phyloP scores from a whole-genome alignment of 35 echinoderm and acorn worm species.

The Anneissia japonica region DNA sequence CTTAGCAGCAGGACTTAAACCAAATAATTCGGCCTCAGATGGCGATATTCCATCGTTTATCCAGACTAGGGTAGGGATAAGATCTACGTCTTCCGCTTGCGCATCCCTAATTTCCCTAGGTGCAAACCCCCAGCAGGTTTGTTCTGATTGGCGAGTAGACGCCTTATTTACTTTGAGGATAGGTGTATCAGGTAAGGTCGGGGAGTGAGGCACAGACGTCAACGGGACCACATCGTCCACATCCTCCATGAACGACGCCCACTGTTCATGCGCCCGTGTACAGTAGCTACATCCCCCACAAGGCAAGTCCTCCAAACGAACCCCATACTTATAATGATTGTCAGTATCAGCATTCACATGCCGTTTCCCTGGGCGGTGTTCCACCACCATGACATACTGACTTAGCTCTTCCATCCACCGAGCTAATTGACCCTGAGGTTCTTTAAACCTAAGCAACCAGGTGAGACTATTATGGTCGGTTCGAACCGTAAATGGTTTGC shows the following conservation, averaged over 20 bases:
- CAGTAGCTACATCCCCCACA: slow-evolving; percentile 49
- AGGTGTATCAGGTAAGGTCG: background rate
- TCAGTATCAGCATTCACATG: slow-evolving; percentile 47
- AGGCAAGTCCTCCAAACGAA: slow-evolving; percentile 8
- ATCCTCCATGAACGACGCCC: slow-evolving; percentile 16
- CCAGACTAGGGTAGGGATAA: slow-evolving; percentile 5
- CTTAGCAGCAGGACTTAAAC: background rate
- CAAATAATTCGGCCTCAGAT: background rate
- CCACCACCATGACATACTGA: slow-evolving; percentile 16
- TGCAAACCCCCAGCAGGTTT: background rate
- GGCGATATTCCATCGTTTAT: background rate
- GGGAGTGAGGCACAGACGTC: background rate
- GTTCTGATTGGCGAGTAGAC: background rate
- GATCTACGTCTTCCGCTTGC: slow-evolving; percentile 9
- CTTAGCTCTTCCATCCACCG: slow-evolving; percentile 35
- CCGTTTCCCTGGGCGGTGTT: slow-evolving; percentile 16
- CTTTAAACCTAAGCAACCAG: slow-evolving; percentile 38
- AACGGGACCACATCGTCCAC: slow-evolving; percentile 51
- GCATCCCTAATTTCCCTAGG: background rate
- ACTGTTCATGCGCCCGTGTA: slow-evolving; percentile 24
- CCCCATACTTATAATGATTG: slow-evolving; percentile 9
- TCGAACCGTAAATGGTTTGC: slow-evolving; percentile 27
- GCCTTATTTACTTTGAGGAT: background rate
- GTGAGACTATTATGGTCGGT: slow-evolving; percentile 48
- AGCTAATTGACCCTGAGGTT: slow-evolving; percentile 14